Conservation (phyloP, 2,113 vertebrate genomes). For the Ranitomeya variabilis region DNA sequence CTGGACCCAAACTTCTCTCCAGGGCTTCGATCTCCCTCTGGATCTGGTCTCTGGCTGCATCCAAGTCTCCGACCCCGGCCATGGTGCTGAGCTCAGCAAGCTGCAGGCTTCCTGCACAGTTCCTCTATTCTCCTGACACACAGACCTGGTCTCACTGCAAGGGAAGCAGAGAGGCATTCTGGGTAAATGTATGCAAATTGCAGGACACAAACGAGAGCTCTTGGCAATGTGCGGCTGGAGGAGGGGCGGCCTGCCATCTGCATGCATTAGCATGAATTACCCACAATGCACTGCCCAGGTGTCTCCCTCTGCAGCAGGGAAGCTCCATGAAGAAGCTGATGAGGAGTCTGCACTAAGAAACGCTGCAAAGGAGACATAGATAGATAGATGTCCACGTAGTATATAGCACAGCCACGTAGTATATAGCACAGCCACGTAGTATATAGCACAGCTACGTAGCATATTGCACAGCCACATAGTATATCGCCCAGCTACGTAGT, state of each 20-base stretch:
- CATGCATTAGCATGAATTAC: slow-evolving; percentile 48
- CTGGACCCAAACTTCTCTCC: slow-evolving; percentile 70
- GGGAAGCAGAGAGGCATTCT: slow-evolving; percentile 20
- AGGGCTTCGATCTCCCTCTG: slow-evolving; percentile 74
- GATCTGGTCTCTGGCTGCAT: slow-evolving; percentile 72
- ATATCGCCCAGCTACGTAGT: too few relatives aligned
- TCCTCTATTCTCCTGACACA: too few relatives aligned
- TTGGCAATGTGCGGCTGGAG: background rate
- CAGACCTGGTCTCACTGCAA: too few relatives aligned
- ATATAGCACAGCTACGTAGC: too few relatives aligned
- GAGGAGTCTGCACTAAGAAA: background rate
- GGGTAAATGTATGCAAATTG: slow-evolving; percentile 49
- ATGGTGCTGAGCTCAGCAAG: too few relatives aligned
- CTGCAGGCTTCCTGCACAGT: too few relatives aligned
- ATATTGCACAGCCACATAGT: too few relatives aligned
- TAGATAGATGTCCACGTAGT: too few relatives aligned
- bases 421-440: too few relatives aligned
- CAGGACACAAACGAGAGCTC: background rate
- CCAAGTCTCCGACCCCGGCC: slow-evolving; percentile 65
- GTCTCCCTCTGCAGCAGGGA: background rate
- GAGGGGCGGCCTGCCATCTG: background rate
- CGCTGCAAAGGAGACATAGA: too few relatives aligned
- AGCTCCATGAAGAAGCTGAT: background rate
- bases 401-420: too few relatives aligned
- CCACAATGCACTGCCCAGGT: slow-evolving; percentile 3